Base-by-base conservation (phyloP, 2,113 vertebrate genomes). In the Nematolebias whitei region DNA sequence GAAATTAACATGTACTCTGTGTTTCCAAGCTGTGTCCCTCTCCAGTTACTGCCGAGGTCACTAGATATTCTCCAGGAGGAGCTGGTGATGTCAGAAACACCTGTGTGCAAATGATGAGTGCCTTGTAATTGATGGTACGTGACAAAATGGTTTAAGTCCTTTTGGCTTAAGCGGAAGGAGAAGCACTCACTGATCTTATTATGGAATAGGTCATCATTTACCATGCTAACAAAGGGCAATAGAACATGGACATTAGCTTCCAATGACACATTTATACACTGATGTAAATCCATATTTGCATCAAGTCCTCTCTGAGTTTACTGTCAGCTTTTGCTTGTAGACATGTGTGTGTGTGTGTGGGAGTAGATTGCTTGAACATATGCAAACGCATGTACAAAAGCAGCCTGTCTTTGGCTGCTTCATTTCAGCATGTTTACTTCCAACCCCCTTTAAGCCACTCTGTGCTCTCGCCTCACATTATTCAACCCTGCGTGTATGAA, bases 71-170 rank as follows among this genome's bases (percentile, higher is more conserved):
- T 62, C 53, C 50, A 56, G 59, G 56, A 63, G 20, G 10, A 9
- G 55, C 19, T 38, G n/a, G 29, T 71, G 74, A 80, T 71, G 67
- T 74, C 66, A 72, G 48, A 68, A 41, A 16, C 63, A 74, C 35
- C 55, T 38, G 14, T 18, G 43, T 19, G 7, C 15, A 12, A 2
- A 29, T 12, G 63, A 35, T 67, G 69, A 80, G 60, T 49, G 63
- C 16, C 10, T 26, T 18, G 56, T 60, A 49, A 61, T 10, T 40
- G 41, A 63, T 2, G 1, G 11, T 24, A 15, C n/a, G 43, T 48
- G 63, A 65, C 51, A 44, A 35, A 49, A 51, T n/a, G 12, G 8
- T 20, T 55, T 48, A 44, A 40, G 23, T 60, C 55, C 41, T 43
- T 71, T 64, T 50, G 47, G 51, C 48, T 63, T 39, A 41, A 38